Conservation (phyloP, 2,113 vertebrate genomes). For the Setophaga petechia region DNA sequence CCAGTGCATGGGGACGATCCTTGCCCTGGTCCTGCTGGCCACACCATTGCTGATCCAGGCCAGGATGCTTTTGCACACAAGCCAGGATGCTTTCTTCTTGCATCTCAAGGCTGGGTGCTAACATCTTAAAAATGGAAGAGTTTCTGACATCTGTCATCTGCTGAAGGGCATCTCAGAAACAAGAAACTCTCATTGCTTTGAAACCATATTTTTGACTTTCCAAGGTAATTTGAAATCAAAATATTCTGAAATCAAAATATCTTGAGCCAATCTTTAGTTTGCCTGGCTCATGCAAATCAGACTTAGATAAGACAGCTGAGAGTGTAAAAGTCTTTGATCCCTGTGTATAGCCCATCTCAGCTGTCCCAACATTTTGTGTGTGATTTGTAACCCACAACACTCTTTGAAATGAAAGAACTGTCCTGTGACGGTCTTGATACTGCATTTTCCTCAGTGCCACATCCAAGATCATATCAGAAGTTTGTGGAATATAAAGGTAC, state of each 20-base stretch:
- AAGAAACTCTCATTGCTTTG: not conserved
- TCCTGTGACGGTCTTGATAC: not conserved
- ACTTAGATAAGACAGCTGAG: not conserved
- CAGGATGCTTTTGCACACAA: not conserved
- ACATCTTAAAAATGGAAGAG: not conserved
- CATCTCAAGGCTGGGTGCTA: not conserved
- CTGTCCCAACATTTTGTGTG: not conserved
- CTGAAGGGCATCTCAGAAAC: not conserved
- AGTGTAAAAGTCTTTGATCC: not conserved
- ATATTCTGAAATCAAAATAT: not conserved
- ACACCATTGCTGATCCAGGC: fast-evolving
- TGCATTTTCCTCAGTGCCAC: not conserved
- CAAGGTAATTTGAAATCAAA: not conserved
- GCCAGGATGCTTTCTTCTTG: not conserved
- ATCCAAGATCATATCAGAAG: not conserved
- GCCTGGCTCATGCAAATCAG: not conserved
- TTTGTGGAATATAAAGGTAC: not conserved
- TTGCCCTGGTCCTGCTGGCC: not conserved
- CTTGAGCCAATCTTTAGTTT: not conserved
- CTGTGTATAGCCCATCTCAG: not conserved
- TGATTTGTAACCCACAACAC: not conserved
- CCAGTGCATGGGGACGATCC: fast-evolving
- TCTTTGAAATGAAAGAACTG: not conserved
- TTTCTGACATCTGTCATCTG: not conserved
- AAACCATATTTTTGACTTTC: not conserved